Conservation (phyloP, 1,140 invertebrate species). For the Lithobius niger region DNA sequence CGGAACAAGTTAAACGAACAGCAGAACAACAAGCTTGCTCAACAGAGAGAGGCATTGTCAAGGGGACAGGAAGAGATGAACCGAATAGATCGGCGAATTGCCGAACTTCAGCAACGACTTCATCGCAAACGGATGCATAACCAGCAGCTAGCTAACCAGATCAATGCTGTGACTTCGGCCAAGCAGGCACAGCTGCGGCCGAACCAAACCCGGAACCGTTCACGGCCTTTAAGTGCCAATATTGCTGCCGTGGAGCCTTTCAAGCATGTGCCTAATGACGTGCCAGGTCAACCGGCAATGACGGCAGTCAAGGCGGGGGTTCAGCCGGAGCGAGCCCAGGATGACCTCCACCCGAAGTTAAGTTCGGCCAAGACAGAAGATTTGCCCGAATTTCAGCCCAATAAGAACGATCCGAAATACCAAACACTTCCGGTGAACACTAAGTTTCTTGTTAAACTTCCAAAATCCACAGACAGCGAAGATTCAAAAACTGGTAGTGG, state of each 20-base stretch:
- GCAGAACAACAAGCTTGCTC: conserved; percentile 70
- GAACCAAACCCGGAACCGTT: conserved; percentile 11
- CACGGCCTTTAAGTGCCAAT: conserved; percentile 20
- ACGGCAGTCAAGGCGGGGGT: neutral
- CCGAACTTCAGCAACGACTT: conserved; percentile 77
- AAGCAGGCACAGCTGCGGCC: conserved; percentile 25
- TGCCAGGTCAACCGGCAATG: conserved; percentile 22
- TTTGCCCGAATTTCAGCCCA: conserved; percentile 37
- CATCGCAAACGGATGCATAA: conserved; percentile 74
- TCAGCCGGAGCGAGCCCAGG: conserved; percentile 20
- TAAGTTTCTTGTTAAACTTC: conserved; percentile 43
- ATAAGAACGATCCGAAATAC: conserved; percentile 83
- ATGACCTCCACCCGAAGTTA: conserved; percentile 24
- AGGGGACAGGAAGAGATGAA: conserved; percentile 78
- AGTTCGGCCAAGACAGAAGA: conserved; percentile 17
- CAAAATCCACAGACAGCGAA: conserved; percentile 9
- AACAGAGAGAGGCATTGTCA: conserved; percentile 69
- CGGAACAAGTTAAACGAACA: conserved; percentile 91
- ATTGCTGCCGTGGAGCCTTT: conserved; percentile 81
- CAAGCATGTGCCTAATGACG: conserved; percentile 53
- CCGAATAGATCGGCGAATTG: conserved; percentile 80
- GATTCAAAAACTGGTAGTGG: conserved; percentile 19
- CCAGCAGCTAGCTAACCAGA: conserved; percentile 64
- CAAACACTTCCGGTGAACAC: conserved; percentile 82
- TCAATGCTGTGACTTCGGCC: conserved; percentile 29